Base-by-base conservation (phyloP, 1,140 invertebrate genomes). In the Caenorhabditis briggsae region DNA sequence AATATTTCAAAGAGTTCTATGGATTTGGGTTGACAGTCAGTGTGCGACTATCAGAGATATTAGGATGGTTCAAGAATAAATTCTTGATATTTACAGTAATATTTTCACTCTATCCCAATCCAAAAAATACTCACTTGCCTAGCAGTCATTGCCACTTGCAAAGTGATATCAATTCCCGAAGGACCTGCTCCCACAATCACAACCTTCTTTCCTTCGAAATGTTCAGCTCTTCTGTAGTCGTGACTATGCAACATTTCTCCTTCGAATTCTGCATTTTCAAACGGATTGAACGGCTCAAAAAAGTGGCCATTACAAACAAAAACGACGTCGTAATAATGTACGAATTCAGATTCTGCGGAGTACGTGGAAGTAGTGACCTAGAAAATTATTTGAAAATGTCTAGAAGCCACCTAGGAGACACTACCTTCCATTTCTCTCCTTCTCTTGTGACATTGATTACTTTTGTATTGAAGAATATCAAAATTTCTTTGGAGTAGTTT, bases 131-230 rank as follows among this genome's bases (percentile, higher is more conserved):
- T 95, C 86, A 94, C 92, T 87, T 94, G 91, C 0, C 95, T 95
- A 16, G 83, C 33, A 18, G 55, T 94, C 20, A 83, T 33, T 14
- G 95, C 94, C 89, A 97, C 94, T 89, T 96, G 96, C 64, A 96
- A 90, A 0, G 95, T 94, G 74, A 97, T 95, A 92, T 97, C 96
- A 58, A 94, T 91, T 3, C 96, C 96, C 14, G 96, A 97, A 12
- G 96, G 95, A 20, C 96, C 96, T 74, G 95, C 96, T 9, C 96
- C 96, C 43, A 97, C 92, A 46, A 97, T 95, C 0, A 96, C 93
- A 0, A 97, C 96, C 5, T 89, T 93, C 90, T 95, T 94, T 85
- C 90, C 92, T 93, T 94, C 61, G 91, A 89, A 91, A 95, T 97
- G 5, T 93, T 89, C 50, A 1, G 95, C 95, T 9, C 94, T 93